phyloP scores from a whole-genome alignment of 1,140 invertebrate genomes.

The Dreissena rostriformis region DNA sequence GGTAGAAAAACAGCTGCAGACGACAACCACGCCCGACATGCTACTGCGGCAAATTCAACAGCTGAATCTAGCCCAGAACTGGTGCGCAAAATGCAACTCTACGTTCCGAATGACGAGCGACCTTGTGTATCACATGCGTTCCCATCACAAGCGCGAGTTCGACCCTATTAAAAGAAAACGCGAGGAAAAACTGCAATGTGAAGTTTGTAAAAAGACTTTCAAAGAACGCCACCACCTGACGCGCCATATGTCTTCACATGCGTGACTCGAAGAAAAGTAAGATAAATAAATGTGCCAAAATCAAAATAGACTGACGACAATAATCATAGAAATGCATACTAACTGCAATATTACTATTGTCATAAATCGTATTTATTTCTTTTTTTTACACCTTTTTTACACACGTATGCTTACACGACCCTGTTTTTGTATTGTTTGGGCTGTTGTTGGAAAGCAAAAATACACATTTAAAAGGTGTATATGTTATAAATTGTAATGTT shows the following conservation, averaged over 20 bases:
- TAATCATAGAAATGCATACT: not conserved
- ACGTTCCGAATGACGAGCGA: constrained; percentile 99
- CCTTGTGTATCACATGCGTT: constrained; percentile 97
- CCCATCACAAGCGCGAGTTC: constrained; percentile 80
- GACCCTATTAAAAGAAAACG: constrained; percentile 75
- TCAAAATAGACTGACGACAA: no score
- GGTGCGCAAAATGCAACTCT: constrained; percentile 98
- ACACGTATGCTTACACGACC: not conserved
- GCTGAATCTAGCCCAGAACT: constrained; percentile 94
- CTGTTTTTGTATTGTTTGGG: not conserved
- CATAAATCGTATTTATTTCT: not conserved
- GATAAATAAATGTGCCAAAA: not conserved
- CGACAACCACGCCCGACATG: constrained; percentile 70
- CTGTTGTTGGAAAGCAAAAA: not conserved
- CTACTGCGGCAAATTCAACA: constrained; percentile 88
- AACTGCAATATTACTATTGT: not conserved
- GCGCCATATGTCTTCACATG: constrained; percentile 5
- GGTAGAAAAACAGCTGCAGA: constrained; percentile 77
- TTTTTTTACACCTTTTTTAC: not conserved
- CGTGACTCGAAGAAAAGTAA: not conserved
- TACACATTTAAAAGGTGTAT: no score
- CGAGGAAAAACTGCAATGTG: constrained; percentile 88
- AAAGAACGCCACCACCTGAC: constrained; percentile 89
- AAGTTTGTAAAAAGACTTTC: constrained; percentile 97
- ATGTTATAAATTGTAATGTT: no score